Base-by-base conservation (phyloP, 1,140 invertebrate species). In the Chrysoperla carnea region DNA sequence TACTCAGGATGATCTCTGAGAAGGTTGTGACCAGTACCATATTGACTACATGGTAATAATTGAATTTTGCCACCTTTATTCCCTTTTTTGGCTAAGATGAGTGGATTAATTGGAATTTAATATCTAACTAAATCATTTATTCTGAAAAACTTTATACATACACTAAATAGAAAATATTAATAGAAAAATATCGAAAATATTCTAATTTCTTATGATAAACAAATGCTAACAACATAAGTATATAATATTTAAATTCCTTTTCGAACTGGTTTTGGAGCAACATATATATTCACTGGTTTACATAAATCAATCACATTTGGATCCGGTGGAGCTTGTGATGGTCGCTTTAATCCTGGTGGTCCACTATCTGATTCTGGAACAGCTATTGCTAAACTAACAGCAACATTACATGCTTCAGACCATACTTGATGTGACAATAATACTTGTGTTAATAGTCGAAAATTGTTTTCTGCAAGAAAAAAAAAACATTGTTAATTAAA, bases 361-460 rank as follows among this genome's bases (percentile, higher is more conserved):
- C 60, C 60, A 51, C 64, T 52, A 50, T 69, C 50, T 44, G 72
- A 69, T 29, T 83, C 81, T 6, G 76, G 73, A 11, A 89, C 76
- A 13, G 85, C 76, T 27, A 91, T 58, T 12, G 84, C 86, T 11
- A 92, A 67, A 2, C 78, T 81, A 41, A 92, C 75, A 55, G 89
- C 84, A n/a, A 92, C 78, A 42, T 83, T 81, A 47, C 84, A 89
- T 8, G 84, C 76, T 59, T 91, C 87, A 44, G 83, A 84, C 84
- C 85, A 88, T 6, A 87, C 81, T 50, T 84, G 80, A 62, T 94
- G 89, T 0, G 90, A 93, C 4, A 95, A 66, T 14, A 93, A 61
- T 6, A 93, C 81, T 11, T 81, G 84, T 1, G 88, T 90, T 15
- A 84, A 65, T 8, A 96, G 64, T 37, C 87, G 70, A 47, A 88